Evolutionary conservation across 1,140 invertebrate genomes (phyloP), one percentile per base, ranked within the genome.

Genomic region (Odontomachus brunneus): DNA sequence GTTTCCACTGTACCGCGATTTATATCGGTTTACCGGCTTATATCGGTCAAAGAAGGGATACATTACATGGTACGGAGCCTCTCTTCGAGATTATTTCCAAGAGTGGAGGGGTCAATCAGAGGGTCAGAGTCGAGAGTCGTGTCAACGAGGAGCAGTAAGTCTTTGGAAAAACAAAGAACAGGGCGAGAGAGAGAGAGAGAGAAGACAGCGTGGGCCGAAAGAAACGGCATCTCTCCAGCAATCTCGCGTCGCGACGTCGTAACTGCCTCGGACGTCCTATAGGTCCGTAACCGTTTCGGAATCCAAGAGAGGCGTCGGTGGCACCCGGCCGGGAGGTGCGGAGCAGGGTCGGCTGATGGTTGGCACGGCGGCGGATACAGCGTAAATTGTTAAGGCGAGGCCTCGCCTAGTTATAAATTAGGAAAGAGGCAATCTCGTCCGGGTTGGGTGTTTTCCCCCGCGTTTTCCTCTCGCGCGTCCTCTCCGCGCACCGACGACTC

Each of bases 321-420:
- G 59, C 1, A 5, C 29, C 49, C 66, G 53, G 48, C 17, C 12
- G 66, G 2, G 22, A 15, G 26, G 19, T 12, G 9, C 38, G 38
- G 38, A 7, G 38, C 38, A 44, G 38, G 38, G 9, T 44, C 38
- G n/a, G 82, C 57, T 33, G 74, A 60, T 17, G 65, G 65, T 44
- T 69, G 75, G 60, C 82, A 81, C 69, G 59, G 51, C 71, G 78
- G 80, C 74, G 82, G 84, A 73, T 85, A 86, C 84, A 85, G 83
- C 89, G 90, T 91, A 91, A 91, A 91, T 91, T 91, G 88, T 91
- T 91, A 91, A 91, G 88, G 90, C 89, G 85, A 83, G 84, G 87
- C 80, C 90, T 85, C 86, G 89, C 74, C 88, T 91, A 91, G 90
- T 91, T 91, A 90, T 91, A 91, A 91, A 91, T 91, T 91, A 91